Percentiles rank a stretch among this genome's conserved stretches.
Conservation (phyloP, 2,888 invertebrate species). For the Drosophila engyochracea region DNA sequence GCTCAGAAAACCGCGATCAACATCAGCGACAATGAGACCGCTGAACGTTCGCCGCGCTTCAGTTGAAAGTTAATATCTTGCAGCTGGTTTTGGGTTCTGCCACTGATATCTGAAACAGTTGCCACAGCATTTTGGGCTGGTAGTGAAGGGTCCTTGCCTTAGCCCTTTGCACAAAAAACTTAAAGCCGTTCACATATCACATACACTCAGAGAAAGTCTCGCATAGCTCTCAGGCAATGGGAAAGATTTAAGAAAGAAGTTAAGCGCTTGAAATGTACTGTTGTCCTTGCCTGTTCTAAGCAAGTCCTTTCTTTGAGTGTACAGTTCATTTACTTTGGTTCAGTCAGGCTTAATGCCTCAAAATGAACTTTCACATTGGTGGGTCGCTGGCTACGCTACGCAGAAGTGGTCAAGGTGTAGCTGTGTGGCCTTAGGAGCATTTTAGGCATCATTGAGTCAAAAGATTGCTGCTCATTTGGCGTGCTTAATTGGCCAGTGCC, state of each 20-base stretch:
- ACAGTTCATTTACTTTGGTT: slow-evolving; percentile 37
- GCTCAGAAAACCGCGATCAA: slow-evolving; percentile 53
- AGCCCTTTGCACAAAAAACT: neutral
- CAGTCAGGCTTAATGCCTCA: slow-evolving; percentile 57
- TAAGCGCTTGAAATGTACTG: neutral
- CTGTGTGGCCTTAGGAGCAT: slow-evolving; percentile 16
- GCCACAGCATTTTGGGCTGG: slow-evolving; percentile 14
- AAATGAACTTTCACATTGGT: slow-evolving; percentile 46
- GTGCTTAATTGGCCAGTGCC: slow-evolving; percentile 76
- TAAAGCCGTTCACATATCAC: slow-evolving; percentile 2
- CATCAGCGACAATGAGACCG: slow-evolving; percentile 17
- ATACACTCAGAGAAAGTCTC: neutral
- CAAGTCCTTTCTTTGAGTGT: neutral
- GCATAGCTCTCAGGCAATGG: neutral
- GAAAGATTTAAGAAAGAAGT: neutral
- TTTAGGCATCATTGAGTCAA: slow-evolving; percentile 75
- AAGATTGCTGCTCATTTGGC: slow-evolving; percentile 78
- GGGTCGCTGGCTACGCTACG: neutral
- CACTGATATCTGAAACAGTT: slow-evolving; percentile 54
- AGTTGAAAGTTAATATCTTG: slow-evolving; percentile 69
- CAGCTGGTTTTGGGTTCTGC: slow-evolving; percentile 38
- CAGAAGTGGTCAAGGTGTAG: slow-evolving; percentile 40
- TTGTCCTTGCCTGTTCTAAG: neutral
- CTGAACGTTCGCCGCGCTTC: slow-evolving; percentile 22
- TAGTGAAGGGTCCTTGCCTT: slow-evolving; percentile 44